Evolutionary conservation across 2,888 invertebrate species (phyloP).

Genomic region (Polymixis lichenea): DNA sequence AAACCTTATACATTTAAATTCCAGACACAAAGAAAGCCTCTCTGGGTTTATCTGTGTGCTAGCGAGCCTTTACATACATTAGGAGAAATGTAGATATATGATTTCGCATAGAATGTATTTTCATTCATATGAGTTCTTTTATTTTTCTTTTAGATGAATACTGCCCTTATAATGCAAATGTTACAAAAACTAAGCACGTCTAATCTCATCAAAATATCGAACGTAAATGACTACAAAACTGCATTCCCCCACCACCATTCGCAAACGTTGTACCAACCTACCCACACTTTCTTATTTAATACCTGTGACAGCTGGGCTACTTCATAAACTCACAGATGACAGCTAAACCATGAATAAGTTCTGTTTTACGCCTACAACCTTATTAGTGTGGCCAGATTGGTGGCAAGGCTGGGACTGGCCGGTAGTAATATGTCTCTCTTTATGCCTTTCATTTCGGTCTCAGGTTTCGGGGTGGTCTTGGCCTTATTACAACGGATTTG

Average conservation of each 20-base stretch:
- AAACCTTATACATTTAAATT: too few species aligned
- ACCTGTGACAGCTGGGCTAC: constrained; percentile 38
- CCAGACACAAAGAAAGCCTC: too few species aligned
- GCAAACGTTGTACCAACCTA: constrained; percentile 9
- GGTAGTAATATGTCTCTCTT: constrained; percentile 59
- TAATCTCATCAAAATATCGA: neutral
- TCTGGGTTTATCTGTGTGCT: too few species aligned
- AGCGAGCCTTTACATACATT: too few species aligned
- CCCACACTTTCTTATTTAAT: constrained; percentile 45
- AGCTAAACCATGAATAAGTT: constrained; percentile 55
- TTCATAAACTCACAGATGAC: constrained; percentile 53
- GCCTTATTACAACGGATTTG: constrained; percentile 32
- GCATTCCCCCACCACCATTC: constrained; percentile 4
- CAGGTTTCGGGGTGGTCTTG: constrained; percentile 32
- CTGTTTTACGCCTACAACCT: constrained; percentile 59
- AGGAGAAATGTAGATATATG: neutral
- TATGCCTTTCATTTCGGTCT: constrained; percentile 64
- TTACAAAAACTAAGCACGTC: constrained; percentile 14
- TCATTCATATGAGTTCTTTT: too few species aligned
- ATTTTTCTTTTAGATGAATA: neutral
- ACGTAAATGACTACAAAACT: constrained; percentile 15
- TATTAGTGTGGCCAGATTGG: constrained; percentile 63
- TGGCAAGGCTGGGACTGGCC: constrained; percentile 46
- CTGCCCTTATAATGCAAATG: neutral
- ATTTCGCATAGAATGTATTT: neutral